Percentiles rank a stretch among this genome's conserved stretches.
Conservation (phyloP, 2,888 invertebrate species). For the Harpalus rufipes region DNA sequence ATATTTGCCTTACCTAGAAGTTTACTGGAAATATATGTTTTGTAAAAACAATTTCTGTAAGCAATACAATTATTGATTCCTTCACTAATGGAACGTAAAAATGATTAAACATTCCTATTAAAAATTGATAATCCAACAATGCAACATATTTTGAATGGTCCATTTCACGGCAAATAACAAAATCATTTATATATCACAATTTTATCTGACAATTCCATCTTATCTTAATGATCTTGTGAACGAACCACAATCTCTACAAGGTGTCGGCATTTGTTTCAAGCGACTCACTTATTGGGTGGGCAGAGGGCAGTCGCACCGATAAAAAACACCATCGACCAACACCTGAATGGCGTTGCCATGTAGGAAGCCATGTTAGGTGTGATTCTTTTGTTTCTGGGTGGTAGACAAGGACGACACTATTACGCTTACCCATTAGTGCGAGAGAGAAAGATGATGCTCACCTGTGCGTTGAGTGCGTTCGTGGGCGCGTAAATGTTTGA, state of each 20-base stretch:
- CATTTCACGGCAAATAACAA: no score
- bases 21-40: no score
- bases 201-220: not conserved
- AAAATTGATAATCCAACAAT: no score
- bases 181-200: not conserved
- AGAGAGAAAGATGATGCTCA: slow-evolving; percentile 67
- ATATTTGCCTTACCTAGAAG: no score
- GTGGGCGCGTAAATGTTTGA: slow-evolving; percentile 70
- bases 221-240: slow-evolving; percentile 64
- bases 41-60: no score
- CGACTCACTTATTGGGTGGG: slow-evolving; percentile 76
- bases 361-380: slow-evolving; percentile 76
- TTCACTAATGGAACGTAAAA: no score
- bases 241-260: slow-evolving; percentile 72
- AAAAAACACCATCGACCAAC: slow-evolving; percentile 75
- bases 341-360: slow-evolving; percentile 76
- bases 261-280: slow-evolving; percentile 75
- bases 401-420: slow-evolving; percentile 73
- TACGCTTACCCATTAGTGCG: slow-evolving; percentile 44
- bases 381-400: slow-evolving; percentile 77
- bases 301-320: slow-evolving; percentile 75
- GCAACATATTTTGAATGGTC: no score
- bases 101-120: no score
- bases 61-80: no score
- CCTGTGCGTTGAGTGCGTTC: slow-evolving; percentile 68